phyloP scores from a whole-genome alignment of 2,797 vertebrate species.

The Sus cebifrons region DNA sequence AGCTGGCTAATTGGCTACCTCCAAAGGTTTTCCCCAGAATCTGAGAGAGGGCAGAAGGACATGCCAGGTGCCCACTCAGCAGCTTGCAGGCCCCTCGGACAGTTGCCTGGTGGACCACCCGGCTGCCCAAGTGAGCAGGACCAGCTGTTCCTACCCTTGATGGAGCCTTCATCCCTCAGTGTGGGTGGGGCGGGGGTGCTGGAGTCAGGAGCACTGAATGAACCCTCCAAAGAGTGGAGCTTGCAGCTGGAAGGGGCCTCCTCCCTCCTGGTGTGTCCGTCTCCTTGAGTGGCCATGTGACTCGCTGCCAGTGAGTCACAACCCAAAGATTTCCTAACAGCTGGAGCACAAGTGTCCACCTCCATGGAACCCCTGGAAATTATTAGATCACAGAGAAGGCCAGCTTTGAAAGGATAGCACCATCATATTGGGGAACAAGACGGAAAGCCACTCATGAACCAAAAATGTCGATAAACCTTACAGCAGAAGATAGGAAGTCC shows the following conservation, averaged over 20 bases:
- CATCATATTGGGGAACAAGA: slow-evolving; percentile 21
- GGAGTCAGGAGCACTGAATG: too few species aligned
- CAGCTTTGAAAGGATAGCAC: slow-evolving; percentile 1
- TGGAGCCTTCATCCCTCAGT: not conserved
- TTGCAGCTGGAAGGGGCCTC: not conserved
- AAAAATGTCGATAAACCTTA: not conserved
- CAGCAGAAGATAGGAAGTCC: slow-evolving; percentile 22
- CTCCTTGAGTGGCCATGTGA: not conserved
- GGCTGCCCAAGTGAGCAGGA: not conserved
- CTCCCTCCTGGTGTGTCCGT: not conserved
- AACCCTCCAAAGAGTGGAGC: not conserved
- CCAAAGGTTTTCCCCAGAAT: not conserved
- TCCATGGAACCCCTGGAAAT: not conserved
- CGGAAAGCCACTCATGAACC: not conserved
- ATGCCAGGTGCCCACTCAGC: not conserved
- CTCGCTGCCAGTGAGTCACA: not conserved
- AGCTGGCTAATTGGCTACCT: not conserved
- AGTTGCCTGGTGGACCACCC: not conserved
- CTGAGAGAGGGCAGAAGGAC: not conserved
- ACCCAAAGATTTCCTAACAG: not conserved
- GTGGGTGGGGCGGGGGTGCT: not conserved
- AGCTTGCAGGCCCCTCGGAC: not conserved
- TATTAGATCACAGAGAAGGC: not conserved
- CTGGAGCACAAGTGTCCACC: not conserved
- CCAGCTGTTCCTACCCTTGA: not conserved